These are phyloP conservation scores for Halyomorpha halys DNA, from an alignment of 1,140 invertebrate species.

Conservation along the genomic window DNA sequence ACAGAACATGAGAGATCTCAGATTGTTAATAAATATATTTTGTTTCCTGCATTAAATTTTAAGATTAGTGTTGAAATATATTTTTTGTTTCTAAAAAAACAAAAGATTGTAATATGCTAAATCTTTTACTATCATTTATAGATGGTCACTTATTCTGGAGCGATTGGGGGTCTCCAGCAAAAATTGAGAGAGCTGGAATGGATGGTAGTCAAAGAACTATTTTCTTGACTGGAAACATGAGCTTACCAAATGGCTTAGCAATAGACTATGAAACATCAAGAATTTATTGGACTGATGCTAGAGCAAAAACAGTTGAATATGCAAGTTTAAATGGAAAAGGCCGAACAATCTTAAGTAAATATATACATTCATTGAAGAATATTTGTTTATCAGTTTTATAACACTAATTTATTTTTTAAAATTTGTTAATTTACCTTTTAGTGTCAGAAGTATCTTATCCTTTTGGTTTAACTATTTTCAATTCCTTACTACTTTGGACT, in stretches of 20 bases:
- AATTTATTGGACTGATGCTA: conserved; percentile 75
- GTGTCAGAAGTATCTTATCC: conserved; percentile 55
- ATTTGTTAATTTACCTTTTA: conserved; percentile 18
- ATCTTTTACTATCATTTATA: conserved; percentile 32
- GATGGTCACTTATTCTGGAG: conserved; percentile 77
- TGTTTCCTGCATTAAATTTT: no score
- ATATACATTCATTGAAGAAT: no score
- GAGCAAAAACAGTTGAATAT: conserved; percentile 68
- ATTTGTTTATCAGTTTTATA: no score
- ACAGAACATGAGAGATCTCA: no score
- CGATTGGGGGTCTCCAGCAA: conserved; percentile 69
- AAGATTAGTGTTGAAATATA: no score
- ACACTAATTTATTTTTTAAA: not conserved
- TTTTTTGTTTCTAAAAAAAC: no score
- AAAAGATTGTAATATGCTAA: no score
- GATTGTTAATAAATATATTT: no score
- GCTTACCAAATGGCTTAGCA: conserved; percentile 70
- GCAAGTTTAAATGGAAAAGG: conserved; percentile 67
- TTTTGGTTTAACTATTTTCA: conserved; percentile 74
- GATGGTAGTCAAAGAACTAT: conserved; percentile 62
- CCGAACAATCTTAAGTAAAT: conserved; percentile 44
- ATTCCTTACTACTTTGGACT: conserved; percentile 77
- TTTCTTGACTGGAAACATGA: conserved; percentile 58
- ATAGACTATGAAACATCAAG: conserved; percentile 59
- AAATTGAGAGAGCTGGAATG: conserved; percentile 79